Evolutionary conservation across 2,888 invertebrate species (phyloP).

Genomic region (Hecatera dysodea): DNA sequence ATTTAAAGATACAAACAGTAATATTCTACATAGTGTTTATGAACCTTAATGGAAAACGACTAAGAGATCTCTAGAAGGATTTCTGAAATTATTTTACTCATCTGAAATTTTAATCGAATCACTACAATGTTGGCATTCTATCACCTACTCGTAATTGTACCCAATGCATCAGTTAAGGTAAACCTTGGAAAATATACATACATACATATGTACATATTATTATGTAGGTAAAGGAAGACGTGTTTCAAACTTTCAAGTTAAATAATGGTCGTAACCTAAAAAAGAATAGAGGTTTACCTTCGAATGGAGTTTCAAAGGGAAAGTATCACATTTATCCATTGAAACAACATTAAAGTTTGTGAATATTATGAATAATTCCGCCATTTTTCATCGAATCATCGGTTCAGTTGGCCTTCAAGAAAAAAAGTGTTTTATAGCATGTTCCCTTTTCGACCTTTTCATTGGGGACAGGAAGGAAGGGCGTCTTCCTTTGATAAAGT

Average conservation of each 20-base stretch:
- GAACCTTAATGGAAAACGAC: too few relatives aligned
- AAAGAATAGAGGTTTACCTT: slow-evolving; percentile 6
- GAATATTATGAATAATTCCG: slow-evolving; percentile 68
- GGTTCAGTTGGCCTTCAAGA: slow-evolving; percentile 74
- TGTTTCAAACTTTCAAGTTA: slow-evolving; percentile 1
- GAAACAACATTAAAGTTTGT: slow-evolving; percentile 61
- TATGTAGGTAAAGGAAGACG: not conserved
- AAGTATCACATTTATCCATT: slow-evolving; percentile 37
- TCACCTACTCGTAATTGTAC: too few relatives aligned
- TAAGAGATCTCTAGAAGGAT: too few relatives aligned
- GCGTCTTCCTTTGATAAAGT: slow-evolving; percentile 87
- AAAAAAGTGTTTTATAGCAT: slow-evolving; percentile 82
- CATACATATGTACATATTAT: too few relatives aligned
- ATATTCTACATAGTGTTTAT: too few relatives aligned
- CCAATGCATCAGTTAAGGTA: too few relatives aligned
- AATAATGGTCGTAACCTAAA: slow-evolving; percentile 1
- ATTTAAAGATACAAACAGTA: not conserved
- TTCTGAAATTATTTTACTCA: too few relatives aligned
- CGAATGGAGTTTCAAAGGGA: slow-evolving; percentile 26
- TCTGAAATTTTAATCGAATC: too few relatives aligned
- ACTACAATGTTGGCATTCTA: too few relatives aligned
- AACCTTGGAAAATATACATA: not conserved
- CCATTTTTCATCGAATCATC: slow-evolving; percentile 72
- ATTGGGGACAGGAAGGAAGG: slow-evolving; percentile 84
- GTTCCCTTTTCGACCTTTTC: slow-evolving; percentile 85